Evolutionary conservation across 2,113 vertebrate genomes (phyloP).

Genomic region (Perca schrenkii): DNA sequence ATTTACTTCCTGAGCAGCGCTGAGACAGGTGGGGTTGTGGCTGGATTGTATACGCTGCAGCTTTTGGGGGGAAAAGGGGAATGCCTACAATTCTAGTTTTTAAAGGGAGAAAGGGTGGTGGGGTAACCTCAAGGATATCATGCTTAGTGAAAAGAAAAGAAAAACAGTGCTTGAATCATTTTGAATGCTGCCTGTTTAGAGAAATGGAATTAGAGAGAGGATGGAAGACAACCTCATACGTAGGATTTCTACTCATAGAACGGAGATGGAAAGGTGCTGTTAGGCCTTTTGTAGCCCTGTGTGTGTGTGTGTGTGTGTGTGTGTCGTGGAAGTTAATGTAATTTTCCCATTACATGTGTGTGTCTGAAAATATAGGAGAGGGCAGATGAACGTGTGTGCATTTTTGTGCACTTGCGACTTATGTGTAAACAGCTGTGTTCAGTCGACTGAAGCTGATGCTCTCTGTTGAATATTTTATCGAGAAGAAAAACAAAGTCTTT

Average conservation of each 20-base stretch:
- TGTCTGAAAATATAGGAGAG: conserved; percentile 15
- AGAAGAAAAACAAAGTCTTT: background rate
- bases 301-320: conserved; percentile 7
- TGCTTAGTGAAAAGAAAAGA: background rate
- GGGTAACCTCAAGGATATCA: background rate
- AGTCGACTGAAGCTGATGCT: conserved; percentile 75
- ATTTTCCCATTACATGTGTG: no score
- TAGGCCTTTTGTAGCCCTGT: background rate
- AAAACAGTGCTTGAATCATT: background rate
- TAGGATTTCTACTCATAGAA: background rate
- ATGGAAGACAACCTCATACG: background rate
- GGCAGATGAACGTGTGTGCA: conserved; percentile 28
- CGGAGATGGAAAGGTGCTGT: background rate
- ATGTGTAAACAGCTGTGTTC: conserved; percentile 74
- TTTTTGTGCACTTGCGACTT: conserved; percentile 45
- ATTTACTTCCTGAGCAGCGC: conserved; percentile 15
- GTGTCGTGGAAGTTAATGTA: no score
- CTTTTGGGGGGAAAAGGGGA: background rate
- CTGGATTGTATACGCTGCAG: background rate
- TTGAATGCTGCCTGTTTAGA: background rate
- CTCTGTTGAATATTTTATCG: conserved; percentile 80
- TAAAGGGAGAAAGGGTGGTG: background rate
- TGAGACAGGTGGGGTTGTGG: background rate
- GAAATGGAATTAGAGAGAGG: background rate
- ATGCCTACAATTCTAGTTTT: background rate